phyloP scores from a whole-genome alignment of 2,797 vertebrate genomes.

The Euphonia xanthogaster region DNA sequence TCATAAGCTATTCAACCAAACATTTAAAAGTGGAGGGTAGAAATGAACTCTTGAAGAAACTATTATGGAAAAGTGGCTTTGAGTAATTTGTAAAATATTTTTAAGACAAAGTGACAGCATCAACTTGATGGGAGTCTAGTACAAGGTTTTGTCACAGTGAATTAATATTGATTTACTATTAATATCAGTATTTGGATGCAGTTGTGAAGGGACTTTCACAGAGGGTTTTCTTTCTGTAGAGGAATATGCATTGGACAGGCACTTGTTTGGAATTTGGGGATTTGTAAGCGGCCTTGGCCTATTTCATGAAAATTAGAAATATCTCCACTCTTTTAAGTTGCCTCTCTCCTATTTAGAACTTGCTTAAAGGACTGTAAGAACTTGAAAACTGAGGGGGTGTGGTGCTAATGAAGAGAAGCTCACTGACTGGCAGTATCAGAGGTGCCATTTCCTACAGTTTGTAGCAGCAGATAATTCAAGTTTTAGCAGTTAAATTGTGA shows the following conservation, averaged over 20 bases:
- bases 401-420: background rate
- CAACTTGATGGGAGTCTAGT: background rate
- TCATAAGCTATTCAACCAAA: background rate
- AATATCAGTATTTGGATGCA: background rate
- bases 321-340: background rate
- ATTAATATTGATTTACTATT: background rate
- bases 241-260: background rate
- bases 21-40: background rate
- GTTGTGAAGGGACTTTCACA: background rate
- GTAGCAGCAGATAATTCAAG: background rate
- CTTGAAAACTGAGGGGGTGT: background rate
- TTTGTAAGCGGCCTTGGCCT: background rate
- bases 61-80: background rate
- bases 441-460: background rate
- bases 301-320: background rate
- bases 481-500: background rate
- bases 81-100: background rate
- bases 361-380: background rate
- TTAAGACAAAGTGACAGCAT: background rate
- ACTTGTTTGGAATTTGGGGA: background rate
- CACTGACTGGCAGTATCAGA: background rate
- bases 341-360: background rate
- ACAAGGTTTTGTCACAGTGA: background rate
- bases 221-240: background rate
- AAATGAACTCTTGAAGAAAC: background rate